Percentiles rank a stretch among this genome's conserved stretches.
Evolutionary conservation across 37 sponge, comb jelly and placozoan genomes (phyloP).

Genomic region (Agelas oroides): DNA sequence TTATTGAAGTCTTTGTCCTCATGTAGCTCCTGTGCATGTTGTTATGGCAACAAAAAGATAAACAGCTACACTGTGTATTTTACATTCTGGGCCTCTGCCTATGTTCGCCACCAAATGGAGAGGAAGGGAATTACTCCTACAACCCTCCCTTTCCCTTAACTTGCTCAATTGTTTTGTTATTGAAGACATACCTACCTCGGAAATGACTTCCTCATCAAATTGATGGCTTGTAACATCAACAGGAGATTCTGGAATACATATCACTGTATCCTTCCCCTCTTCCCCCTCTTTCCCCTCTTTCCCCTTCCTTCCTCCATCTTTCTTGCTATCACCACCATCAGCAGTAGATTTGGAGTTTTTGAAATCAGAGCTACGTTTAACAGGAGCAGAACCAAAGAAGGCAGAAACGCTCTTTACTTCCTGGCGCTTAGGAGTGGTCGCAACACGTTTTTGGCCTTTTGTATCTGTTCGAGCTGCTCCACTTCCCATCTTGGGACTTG

Average conservation of each 20-base stretch:
- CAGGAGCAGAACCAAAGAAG: constrained; percentile 71
- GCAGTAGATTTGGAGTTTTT: not conserved
- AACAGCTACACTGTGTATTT: too few relatives aligned
- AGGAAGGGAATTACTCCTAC: too few relatives aligned
- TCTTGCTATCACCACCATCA: not conserved
- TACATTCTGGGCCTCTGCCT: too few relatives aligned
- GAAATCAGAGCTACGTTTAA: constrained; percentile 32
- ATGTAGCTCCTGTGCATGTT: not conserved
- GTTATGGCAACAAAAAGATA: too few relatives aligned
- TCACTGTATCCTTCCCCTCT: not conserved
- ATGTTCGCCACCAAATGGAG: too few relatives aligned
- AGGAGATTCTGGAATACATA: constrained; percentile 3
- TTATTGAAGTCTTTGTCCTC: constrained; percentile 19
- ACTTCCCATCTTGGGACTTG: not conserved
- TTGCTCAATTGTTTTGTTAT: too few relatives aligned
- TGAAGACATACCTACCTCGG: too few relatives aligned
- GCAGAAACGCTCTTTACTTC: constrained; percentile 23
- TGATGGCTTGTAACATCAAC: not conserved
- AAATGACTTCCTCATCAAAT: constrained; percentile 1
- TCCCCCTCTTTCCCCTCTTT: not conserved
- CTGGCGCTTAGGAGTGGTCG: not conserved
- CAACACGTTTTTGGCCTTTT: not conserved
- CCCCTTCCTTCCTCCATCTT: not conserved
- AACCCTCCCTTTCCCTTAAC: too few relatives aligned
- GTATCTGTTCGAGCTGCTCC: not conserved